Percentiles rank a stretch among this genome's conserved stretches.
Conservation (phyloP, 1,140 invertebrate species). For the Campoletis sonorensis region DNA sequence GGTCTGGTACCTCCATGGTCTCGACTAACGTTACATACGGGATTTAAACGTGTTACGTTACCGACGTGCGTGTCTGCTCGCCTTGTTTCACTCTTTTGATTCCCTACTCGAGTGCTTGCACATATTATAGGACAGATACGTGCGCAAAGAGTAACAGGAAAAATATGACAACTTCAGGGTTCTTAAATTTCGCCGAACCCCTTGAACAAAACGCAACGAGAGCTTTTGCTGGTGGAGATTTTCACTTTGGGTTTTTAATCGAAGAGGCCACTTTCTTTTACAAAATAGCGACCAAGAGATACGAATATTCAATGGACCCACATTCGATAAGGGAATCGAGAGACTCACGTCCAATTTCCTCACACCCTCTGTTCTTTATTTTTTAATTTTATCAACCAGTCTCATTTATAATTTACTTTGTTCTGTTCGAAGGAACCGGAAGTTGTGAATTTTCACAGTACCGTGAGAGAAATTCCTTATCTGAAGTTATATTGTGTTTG, state of each 20-base stretch:
- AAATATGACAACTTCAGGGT: not conserved
- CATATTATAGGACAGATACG: no score
- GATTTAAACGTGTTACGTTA: constrained; percentile 75
- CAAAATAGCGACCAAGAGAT: not conserved
- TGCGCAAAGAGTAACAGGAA: not conserved
- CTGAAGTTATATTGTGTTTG: not conserved
- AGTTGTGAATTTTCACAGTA: not conserved
- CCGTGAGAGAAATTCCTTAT: no score
- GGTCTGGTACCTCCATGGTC: constrained; percentile 27
- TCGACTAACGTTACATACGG: constrained; percentile 73
- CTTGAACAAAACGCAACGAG: not conserved
- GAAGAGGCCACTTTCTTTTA: not conserved
- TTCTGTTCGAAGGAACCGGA: not conserved
- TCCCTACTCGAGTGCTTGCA: not conserved
- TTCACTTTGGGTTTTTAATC: not conserved
- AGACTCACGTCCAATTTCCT: not conserved
- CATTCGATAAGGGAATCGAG: not conserved
- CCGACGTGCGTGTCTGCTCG: constrained; percentile 42
- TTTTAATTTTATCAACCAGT: not conserved
- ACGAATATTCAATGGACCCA: not conserved
- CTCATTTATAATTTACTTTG: not conserved
- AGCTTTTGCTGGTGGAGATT: not conserved
- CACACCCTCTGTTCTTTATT: not conserved
- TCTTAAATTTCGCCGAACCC: not conserved
- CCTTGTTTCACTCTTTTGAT: not conserved